Base-by-base conservation (phyloP, 64 coral and sea anemone species). In the Stylophora pistillata region DNA sequence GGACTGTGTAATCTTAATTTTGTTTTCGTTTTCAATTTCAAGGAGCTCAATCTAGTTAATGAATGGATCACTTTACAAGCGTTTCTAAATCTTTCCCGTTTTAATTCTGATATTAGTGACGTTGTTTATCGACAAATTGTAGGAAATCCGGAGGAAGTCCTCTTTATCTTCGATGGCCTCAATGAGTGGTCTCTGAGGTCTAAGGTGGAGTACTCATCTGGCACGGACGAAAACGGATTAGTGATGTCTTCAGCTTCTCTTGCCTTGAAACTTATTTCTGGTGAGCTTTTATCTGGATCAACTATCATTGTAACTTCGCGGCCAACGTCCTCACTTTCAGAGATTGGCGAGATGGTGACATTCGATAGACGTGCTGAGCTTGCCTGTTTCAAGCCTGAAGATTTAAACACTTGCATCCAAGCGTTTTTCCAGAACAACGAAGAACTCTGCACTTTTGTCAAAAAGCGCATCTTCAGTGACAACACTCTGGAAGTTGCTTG, bases 271-370 rank as follows among this genome's bases (percentile, higher is more conserved):
- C 80, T 84, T 53, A 37, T 84, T 52, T 69, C 80, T 28, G 62
- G 80, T 54, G 30, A 69, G 16, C 80, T 84, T 27, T 84, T 84
- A 53, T 37, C 80, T 15, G 80, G 62, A 23, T 69, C 60, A 23
- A 84, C 80, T 16, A 84, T 84, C 18, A 23, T 84, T 37, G 80
- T 84, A 13, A 84, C 62, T 18, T 84, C 80, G 13, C 80, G 80
- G 28, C 30, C 80, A 54, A 64, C 63, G 15, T 33, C 34, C n/a
- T 65, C 69, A 37, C 37, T 68, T 16, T 37, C 80, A 69, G 34
- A 84, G 34, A 70, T 69, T 9, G 33, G 12, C 26, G 80, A 68
- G 17, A 70, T 84, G 16, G 12, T 68, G 23, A 10, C 61, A 53
- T 84, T 84, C 69, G 80, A 84, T 34, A 30, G 80, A 37, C 53